Evolutionary conservation across 2,888 invertebrate species (phyloP).

Genomic region (Adineta ricciae): DNA sequence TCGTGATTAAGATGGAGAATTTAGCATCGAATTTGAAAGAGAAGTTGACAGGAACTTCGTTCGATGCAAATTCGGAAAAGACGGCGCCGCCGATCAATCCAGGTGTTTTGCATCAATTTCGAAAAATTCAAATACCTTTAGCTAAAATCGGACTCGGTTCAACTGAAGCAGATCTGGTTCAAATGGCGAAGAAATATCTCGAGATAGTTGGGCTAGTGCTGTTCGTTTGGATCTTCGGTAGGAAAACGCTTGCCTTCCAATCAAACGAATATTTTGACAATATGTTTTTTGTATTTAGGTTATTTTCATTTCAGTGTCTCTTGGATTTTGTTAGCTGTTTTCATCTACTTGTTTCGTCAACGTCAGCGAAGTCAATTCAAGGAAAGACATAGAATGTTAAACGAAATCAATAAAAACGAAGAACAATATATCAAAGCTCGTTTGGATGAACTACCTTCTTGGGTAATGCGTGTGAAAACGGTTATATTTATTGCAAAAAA

Average conservation of each 20-base stretch:
- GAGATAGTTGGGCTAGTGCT: slow-evolving; percentile 22
- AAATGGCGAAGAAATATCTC: slow-evolving; percentile 19
- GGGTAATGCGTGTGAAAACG: too few species aligned
- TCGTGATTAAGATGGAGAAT: neutral
- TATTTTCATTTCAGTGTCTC: slow-evolving; percentile 31
- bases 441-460: slow-evolving; percentile 31
- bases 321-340: slow-evolving; percentile 28
- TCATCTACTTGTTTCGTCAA: slow-evolving; percentile 30
- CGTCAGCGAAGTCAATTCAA: slow-evolving; percentile 7
- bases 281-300: neutral
- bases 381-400: slow-evolving; percentile 20
- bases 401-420: slow-evolving; percentile 23
- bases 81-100: neutral
- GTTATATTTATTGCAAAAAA: too few species aligned
- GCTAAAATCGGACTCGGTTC: slow-evolving; percentile 29
- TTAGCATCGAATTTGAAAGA: neutral
- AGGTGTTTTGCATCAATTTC: neutral
- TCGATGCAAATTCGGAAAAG: neutral
- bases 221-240: slow-evolving; percentile 30
- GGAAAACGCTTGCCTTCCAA: too few species aligned
- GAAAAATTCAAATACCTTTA: slow-evolving; percentile 10
- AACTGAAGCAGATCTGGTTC: slow-evolving; percentile 26
- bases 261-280: too few species aligned
- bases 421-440: slow-evolving; percentile 29
- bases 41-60: neutral